These are phyloP conservation scores for Ornithoptera priamus DNA, from an alignment of 2,888 invertebrate species.

Conservation along the genomic window DNA sequence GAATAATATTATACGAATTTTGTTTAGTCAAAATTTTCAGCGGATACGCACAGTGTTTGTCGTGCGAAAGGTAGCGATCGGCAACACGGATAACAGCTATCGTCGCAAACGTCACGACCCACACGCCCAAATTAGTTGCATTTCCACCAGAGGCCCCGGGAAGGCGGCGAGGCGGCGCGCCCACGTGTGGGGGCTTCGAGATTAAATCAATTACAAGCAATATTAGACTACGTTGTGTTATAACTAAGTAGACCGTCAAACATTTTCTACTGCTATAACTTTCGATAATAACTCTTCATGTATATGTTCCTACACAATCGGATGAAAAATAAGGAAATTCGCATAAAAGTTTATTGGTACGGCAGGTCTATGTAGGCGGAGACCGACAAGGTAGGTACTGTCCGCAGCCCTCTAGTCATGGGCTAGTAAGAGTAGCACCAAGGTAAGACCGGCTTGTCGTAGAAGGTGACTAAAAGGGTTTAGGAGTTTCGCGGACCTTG, in stretches of 20 bases:
- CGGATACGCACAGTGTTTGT: background rate
- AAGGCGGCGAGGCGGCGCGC: conserved; percentile 6
- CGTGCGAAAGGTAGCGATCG: conserved; percentile 53
- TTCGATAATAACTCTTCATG: too few species aligned
- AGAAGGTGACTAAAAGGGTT: too few species aligned
- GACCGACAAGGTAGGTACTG: too few species aligned
- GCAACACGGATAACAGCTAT: conserved; percentile 68
- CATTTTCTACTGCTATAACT: too few species aligned
- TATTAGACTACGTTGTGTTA: conserved; percentile 11
- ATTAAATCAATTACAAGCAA: conserved; percentile 18
- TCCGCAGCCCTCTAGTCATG: too few species aligned
- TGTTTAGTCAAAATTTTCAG: background rate
- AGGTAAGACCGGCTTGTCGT: too few species aligned
- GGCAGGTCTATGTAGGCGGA: too few species aligned
- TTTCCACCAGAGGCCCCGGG: conserved; percentile 57
- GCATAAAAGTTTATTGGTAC: too few species aligned
- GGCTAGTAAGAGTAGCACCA: too few species aligned
- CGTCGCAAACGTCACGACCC: conserved; percentile 73
- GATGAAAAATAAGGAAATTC: too few species aligned
- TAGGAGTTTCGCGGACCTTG: too few species aligned
- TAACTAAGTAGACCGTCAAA: background rate
- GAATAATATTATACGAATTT: background rate
- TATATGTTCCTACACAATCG: too few species aligned
- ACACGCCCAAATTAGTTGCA: conserved; percentile 73
- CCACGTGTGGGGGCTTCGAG: conserved; percentile 12